Base-by-base conservation (phyloP, 2,888 invertebrate species). In the Ptilodon capucinus region DNA sequence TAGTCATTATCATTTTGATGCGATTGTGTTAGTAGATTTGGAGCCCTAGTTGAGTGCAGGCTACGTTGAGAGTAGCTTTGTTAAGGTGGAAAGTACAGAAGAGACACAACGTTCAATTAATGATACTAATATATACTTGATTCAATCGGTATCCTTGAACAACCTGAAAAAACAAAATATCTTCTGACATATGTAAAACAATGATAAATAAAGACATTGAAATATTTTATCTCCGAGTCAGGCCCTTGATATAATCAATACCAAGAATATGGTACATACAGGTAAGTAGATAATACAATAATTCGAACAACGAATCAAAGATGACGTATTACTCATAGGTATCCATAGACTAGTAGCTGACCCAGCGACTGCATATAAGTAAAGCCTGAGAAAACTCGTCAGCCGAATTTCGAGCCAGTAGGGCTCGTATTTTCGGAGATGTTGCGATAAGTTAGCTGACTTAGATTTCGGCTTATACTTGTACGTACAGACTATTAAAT, bases 71-170 rank as follows among this genome's bases (percentile, higher is more conserved):
- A 64, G 81, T 81, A 76, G 79, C 68, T 43, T 78, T 81, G 48
- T 23, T 43, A 55, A 57, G 44, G 35, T 40, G 46, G 36, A 64
- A 60, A 40, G 58, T 39, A 62, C 51, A 65, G 42, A 47, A 44
- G 57, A 51, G 53, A 65, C 58, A 68, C 51, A 68, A 60, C 62
- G 60, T 59, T 67, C 46, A 64, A 70, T 57, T 67, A 67, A 48
- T 46, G 42, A 52, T 54, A 54, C 70, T 74, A 79, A 72, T 81
- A 86, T 83, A 79, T 91, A 91, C 90, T 91, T 91, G 88, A 73
- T 55, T 86, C 81, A 59, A 76, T 79, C 52, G 85, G 80, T 66
- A 81, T 79, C 81, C 81, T 74, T 82, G 89, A 82, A 72, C 79
- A 84, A 82, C 90, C 90, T 90, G 90, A 67, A 89, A 86, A 81